These are phyloP conservation scores for Trachelus stipa DNA, from an alignment of 2,888 invertebrate genomes.

Conservation along the genomic window DNA sequence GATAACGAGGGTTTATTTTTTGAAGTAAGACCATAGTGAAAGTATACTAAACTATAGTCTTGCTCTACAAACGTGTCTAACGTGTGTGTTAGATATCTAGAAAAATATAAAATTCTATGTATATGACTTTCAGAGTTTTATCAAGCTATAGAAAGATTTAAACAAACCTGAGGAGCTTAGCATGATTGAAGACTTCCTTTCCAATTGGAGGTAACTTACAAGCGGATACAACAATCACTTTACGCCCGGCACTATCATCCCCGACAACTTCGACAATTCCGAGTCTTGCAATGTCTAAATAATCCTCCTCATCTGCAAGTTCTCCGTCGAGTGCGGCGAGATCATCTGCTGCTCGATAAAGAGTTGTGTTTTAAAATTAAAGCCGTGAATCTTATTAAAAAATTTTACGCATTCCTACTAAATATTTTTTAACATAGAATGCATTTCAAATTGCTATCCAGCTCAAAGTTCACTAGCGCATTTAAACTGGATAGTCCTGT, in stretches of 20 bases:
- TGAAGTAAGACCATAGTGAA: constrained; percentile 95
- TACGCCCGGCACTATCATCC: constrained; percentile 86
- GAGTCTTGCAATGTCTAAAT: constrained; percentile 77
- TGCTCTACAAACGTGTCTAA: constrained; percentile 98
- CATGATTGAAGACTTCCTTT: constrained; percentile 82
- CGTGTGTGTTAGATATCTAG: constrained; percentile 91
- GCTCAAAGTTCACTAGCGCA: too few relatives aligned
- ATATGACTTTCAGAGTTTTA: not conserved
- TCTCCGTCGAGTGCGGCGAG: constrained; percentile 61
- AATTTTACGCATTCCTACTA: not conserved
- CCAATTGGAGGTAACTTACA: constrained; percentile 77
- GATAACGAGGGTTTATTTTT: constrained; percentile 95
- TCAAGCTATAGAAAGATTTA: not conserved
- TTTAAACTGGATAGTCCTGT: not conserved
- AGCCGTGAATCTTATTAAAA: not conserved
- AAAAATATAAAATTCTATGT: constrained; percentile 39
- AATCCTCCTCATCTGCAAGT: constrained; percentile 71
- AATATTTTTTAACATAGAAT: not conserved
- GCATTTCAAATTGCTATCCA: not conserved
- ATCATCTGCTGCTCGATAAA: constrained; percentile 53
- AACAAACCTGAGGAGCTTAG: constrained; percentile 76
- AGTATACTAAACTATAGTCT: constrained; percentile 98
- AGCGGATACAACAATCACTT: constrained; percentile 96
- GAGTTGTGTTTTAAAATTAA: constrained; percentile 10
- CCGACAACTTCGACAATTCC: constrained; percentile 88